Evolutionary conservation across 2,888 invertebrate species (phyloP).

Genomic region (Cheilosia pagana): DNA sequence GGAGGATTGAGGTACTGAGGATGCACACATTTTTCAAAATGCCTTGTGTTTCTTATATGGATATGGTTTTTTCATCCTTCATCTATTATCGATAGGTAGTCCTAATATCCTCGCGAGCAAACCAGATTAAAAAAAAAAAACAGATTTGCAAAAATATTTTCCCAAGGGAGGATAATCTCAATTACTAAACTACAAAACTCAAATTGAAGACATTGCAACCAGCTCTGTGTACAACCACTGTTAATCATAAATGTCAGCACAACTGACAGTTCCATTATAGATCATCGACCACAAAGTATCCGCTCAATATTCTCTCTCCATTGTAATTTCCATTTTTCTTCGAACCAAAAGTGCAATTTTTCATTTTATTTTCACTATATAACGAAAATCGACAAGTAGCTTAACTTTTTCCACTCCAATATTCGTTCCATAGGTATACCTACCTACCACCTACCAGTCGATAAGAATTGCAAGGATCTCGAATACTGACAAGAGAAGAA

Average conservation of each 20-base stretch:
- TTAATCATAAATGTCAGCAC: conserved; percentile 54
- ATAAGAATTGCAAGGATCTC: conserved; percentile 17
- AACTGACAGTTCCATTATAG: conserved; percentile 57
- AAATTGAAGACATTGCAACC: conserved; percentile 29
- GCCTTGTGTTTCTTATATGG: too few species aligned
- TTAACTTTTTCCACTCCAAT: conserved; percentile 30
- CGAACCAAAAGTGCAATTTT: conserved; percentile 34
- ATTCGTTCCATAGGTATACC: too few species aligned
- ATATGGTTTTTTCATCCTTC: too few species aligned
- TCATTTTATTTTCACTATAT: conserved; percentile 26
- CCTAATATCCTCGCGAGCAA: too few species aligned
- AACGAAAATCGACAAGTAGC: conserved; percentile 37
- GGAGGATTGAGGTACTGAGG: too few species aligned
- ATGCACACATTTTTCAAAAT: too few species aligned
- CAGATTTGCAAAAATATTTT: too few species aligned
- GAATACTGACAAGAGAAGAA: conserved; percentile 21
- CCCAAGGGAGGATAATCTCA: not conserved
- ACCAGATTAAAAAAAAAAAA: too few species aligned
- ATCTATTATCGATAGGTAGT: too few species aligned
- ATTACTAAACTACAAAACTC: not conserved
- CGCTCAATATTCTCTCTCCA: conserved; percentile 1
- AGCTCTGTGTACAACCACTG: conserved; percentile 16
- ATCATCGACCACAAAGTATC: conserved; percentile 50
- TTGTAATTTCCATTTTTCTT: conserved; percentile 3
- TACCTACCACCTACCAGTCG: conserved; percentile 11